Evolutionary conservation across 2,797 vertebrate species (phyloP).

Genomic region (Pipistrellus nathusii): DNA sequence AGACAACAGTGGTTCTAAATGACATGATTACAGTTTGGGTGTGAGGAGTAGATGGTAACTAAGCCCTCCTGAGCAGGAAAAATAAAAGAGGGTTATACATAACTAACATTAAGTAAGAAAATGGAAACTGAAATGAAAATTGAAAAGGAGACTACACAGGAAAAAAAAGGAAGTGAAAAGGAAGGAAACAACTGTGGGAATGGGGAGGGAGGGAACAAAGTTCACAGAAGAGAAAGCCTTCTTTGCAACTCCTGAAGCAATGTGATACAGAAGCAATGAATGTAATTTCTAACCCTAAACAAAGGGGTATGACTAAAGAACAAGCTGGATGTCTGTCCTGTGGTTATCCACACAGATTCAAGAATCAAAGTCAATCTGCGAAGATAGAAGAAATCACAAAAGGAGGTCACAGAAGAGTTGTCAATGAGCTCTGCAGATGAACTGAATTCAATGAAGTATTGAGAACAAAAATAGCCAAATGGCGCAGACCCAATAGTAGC

Average conservation of each 20-base stretch:
- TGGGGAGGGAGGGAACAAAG: background rate
- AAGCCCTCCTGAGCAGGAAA: background rate
- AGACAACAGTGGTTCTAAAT: background rate
- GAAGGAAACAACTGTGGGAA: background rate
- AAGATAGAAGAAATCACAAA: slow-evolving; percentile 17
- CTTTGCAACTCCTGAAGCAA: background rate
- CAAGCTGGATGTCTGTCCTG: background rate
- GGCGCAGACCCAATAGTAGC: background rate
- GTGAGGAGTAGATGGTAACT: background rate
- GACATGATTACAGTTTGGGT: background rate
- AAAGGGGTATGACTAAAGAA: slow-evolving; percentile 1
- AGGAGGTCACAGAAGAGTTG: background rate
- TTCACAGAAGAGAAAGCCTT: background rate
- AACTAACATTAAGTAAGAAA: background rate
- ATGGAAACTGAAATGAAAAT: background rate
- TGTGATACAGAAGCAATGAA: background rate
- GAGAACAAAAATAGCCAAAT: background rate
- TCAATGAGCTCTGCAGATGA: background rate
- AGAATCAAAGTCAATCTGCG: background rate
- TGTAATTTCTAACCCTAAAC: background rate
- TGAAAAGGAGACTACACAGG: background rate
- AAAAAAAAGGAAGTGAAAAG: slow-evolving; percentile 38
- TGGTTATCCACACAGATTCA: background rate
- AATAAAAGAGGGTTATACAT: background rate
- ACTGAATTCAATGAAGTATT: background rate